phyloP scores from a whole-genome alignment of 2,113 vertebrate species.

The Butorides virescens region DNA sequence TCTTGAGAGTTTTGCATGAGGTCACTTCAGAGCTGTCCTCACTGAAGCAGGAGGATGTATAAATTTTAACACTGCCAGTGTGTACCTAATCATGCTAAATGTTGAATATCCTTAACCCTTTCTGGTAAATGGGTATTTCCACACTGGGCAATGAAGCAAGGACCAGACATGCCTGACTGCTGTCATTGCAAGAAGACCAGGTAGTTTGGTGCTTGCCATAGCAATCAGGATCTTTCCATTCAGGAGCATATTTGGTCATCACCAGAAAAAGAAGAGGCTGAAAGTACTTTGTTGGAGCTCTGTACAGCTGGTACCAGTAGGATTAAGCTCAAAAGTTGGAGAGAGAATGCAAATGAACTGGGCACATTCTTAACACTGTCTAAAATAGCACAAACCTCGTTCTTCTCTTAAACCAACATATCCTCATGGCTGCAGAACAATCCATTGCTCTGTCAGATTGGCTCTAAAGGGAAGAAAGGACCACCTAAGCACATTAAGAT shows the following conservation, averaged over 20 bases:
- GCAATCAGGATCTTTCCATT: fast-evolving
- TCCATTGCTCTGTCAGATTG: not conserved
- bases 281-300: not conserved
- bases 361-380: not conserved
- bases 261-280: not conserved
- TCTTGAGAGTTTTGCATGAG: not conserved
- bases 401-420: not conserved
- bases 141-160: not conserved
- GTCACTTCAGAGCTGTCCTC: not conserved
- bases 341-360: not conserved
- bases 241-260: not conserved
- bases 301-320: not conserved
- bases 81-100: not conserved
- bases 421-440: fast-evolving
- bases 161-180: not conserved
- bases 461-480: not conserved
- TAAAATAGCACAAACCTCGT: not conserved
- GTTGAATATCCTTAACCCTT: not conserved
- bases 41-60: not conserved
- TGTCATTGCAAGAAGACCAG: not conserved
- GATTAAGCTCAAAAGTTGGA: not conserved
- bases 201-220: not conserved
- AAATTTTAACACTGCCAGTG: not conserved
- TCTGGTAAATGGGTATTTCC: not conserved
- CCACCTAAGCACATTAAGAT: not conserved